Conservation (phyloP, 2,888 invertebrate species). For the Hermaeophaga mercurialis region DNA sequence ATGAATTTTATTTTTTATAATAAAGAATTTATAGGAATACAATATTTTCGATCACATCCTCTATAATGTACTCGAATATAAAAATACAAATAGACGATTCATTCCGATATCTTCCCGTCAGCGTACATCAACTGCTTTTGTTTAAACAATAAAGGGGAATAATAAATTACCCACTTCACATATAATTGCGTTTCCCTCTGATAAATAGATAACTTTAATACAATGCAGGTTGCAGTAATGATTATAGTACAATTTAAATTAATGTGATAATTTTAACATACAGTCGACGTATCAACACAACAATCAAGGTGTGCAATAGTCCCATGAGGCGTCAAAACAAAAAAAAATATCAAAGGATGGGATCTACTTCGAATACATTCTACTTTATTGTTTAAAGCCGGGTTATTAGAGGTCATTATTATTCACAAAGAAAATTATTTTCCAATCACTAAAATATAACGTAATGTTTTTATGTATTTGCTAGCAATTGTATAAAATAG, state of each 20-base stretch:
- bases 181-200: constrained; percentile 13
- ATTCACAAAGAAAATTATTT: no score
- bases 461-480: no score
- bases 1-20: no score
- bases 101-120: not conserved
- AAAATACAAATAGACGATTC: not conserved
- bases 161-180: constrained; percentile 17
- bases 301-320: constrained; percentile 8
- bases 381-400: constrained; percentile 1
- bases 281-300: constrained; percentile 4
- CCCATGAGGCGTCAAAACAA: constrained; percentile 6
- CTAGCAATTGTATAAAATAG: no score
- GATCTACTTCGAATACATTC: no score
- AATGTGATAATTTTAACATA: constrained; percentile 13
- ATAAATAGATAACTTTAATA: constrained; percentile 14
- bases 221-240: constrained; percentile 17
- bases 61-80: no score
- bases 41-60: no score
- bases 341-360: constrained; percentile 6
- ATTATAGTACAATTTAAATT: constrained; percentile 13
- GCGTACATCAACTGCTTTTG: constrained; percentile 7
- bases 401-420: no score
- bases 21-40: no score
- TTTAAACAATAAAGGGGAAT: constrained; percentile 9
- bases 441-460: no score